phyloP scores from a whole-genome alignment of 53 echinoderm and acorn worm genomes.

The Crossaster papposus region DNA sequence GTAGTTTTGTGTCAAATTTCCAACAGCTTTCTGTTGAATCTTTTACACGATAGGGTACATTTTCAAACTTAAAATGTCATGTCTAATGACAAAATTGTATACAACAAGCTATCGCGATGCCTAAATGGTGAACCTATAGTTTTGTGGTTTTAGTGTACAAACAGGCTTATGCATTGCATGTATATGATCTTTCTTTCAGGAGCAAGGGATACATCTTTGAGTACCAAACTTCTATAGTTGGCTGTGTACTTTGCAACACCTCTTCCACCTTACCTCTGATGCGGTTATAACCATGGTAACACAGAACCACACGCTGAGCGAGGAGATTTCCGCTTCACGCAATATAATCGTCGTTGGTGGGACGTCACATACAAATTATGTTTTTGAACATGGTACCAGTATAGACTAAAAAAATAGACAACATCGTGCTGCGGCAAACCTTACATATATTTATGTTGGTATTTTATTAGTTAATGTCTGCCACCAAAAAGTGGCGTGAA shows the following conservation, averaged over 20 bases:
- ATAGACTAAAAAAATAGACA: not conserved
- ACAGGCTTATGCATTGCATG: too few relatives aligned
- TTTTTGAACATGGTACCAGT: constrained; percentile 76
- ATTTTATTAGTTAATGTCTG: too few relatives aligned
- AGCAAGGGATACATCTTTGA: constrained; percentile 54
- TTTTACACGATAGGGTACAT: not conserved
- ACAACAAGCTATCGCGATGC: too few relatives aligned
- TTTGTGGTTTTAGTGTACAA: too few relatives aligned
- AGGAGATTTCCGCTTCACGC: constrained; percentile 50
- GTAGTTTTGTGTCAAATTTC: not conserved
- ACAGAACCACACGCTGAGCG: constrained; percentile 64
- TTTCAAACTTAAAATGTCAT: not conserved
- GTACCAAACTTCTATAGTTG: constrained; percentile 57
- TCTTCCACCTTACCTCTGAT: constrained; percentile 86
- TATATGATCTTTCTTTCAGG: constrained; percentile 61
- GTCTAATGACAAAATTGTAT: too few relatives aligned
- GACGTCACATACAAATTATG: constrained; percentile 63
- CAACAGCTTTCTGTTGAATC: not conserved
- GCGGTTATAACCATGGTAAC: constrained; percentile 74
- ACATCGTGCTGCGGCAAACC: too few relatives aligned
- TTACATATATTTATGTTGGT: too few relatives aligned
- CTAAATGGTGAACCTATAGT: too few relatives aligned
- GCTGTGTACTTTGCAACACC: constrained; percentile 86
- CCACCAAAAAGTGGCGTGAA: too few relatives aligned
- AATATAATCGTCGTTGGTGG: constrained; percentile 86